Conservation (phyloP, 2,888 invertebrate genomes). For the Thera britannica region DNA sequence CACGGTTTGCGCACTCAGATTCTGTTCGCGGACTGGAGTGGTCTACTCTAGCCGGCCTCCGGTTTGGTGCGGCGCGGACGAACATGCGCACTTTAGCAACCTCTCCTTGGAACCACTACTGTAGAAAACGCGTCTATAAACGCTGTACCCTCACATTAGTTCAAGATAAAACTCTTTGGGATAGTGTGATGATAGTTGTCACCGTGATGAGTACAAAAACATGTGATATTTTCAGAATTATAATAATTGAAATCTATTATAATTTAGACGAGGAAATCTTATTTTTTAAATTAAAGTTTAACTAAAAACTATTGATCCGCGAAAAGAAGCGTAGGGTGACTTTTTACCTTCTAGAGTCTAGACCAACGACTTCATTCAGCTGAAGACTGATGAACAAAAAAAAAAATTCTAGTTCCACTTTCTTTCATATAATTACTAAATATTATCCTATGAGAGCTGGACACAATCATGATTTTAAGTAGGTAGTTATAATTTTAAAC, state of each 20-base stretch:
- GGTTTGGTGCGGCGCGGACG: constrained; percentile 62
- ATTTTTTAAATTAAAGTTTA: too few relatives aligned
- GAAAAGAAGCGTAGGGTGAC: too few relatives aligned
- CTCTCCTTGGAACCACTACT: constrained; percentile 70
- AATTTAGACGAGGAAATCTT: too few relatives aligned
- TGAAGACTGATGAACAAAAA: too few relatives aligned
- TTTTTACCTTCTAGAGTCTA: too few relatives aligned
- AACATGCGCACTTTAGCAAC: constrained; percentile 75
- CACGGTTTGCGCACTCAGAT: constrained; percentile 56
- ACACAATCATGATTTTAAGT: too few relatives aligned
- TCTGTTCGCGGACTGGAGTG: constrained; percentile 68
- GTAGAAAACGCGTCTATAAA: constrained; percentile 71
- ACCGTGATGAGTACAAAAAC: constrained; percentile 45
- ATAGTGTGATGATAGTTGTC: constrained; percentile 55
- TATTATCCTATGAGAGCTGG: too few relatives aligned
- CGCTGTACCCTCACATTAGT: constrained; percentile 66
- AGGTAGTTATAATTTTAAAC: too few relatives aligned
- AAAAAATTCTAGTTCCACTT: neutral
- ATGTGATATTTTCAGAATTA: too few relatives aligned
- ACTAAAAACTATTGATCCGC: too few relatives aligned
- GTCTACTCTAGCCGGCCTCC: constrained; percentile 50
- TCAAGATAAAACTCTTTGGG: constrained; percentile 68
- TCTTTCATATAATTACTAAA: neutral
- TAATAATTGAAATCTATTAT: too few relatives aligned
- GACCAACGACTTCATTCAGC: too few relatives aligned